phyloP scores from a whole-genome alignment of 2,797 vertebrate species.

The Onychomys leucogaster region DNA sequence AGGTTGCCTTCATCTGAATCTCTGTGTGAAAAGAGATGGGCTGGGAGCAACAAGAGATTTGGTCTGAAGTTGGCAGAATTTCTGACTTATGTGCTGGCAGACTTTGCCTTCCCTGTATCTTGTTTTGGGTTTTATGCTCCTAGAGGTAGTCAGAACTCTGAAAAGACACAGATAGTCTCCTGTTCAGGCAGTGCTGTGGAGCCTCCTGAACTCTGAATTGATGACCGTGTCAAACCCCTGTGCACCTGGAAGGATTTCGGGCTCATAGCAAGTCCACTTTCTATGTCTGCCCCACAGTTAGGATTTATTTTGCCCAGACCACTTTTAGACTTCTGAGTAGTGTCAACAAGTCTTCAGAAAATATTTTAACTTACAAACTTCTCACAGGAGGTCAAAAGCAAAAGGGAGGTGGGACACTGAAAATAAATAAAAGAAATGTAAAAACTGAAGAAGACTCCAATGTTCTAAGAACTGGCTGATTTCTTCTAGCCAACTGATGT shows the following conservation, averaged over 20 bases:
- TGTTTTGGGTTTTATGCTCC: background rate
- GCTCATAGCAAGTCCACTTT: background rate
- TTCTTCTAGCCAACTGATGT: background rate
- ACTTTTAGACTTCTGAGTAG: background rate
- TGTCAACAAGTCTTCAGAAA: constrained; percentile 7
- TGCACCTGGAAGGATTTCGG: background rate
- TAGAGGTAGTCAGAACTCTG: background rate
- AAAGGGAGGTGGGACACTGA: background rate
- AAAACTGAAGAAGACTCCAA: background rate
- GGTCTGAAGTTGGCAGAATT: background rate
- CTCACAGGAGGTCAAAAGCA: background rate
- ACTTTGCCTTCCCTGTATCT: background rate
- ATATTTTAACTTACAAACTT: constrained; percentile 17
- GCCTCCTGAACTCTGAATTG: background rate
- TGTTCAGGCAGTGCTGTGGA: background rate
- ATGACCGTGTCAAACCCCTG: background rate
- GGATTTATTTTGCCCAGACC: background rate
- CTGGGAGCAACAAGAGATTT: background rate
- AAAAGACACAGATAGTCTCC: background rate
- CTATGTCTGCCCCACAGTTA: background rate
- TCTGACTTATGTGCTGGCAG: background rate
- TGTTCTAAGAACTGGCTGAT: background rate
- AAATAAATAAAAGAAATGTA: background rate
- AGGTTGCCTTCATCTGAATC: background rate
- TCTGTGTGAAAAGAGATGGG: background rate